Conservation (phyloP, 2,888 invertebrate genomes). For the Timema podura region DNA sequence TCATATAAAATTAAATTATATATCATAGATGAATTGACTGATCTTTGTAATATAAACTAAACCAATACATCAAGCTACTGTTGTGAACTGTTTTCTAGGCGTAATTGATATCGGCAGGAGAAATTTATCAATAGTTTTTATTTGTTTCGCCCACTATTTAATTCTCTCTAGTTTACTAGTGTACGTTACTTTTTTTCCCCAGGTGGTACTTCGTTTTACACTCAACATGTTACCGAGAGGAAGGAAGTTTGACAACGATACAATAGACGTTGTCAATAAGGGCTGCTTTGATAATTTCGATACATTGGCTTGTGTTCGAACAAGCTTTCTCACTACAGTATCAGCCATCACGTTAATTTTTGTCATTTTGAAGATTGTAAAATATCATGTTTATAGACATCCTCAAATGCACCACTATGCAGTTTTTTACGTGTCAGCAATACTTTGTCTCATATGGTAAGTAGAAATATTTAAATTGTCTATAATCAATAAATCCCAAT, state of each 20-base stretch:
- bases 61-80: too few relatives aligned
- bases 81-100: too few relatives aligned
- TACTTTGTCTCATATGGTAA: conserved; percentile 49
- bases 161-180: too few relatives aligned
- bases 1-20: too few relatives aligned
- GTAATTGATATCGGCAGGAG: too few relatives aligned
- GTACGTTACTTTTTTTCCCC: too few relatives aligned
- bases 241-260: conserved; percentile 42
- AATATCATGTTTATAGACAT: conserved; percentile 47
- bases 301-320: conserved; percentile 47
- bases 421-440: conserved; percentile 49
- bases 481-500: too few relatives aligned
- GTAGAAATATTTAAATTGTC: conserved; percentile 24
- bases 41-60: too few relatives aligned
- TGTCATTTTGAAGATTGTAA: conserved; percentile 43
- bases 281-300: conserved; percentile 47
- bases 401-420: conserved; percentile 49
- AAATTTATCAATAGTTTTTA: too few relatives aligned
- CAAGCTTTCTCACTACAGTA: conserved; percentile 44
- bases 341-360: conserved; percentile 44
- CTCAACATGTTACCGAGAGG: conserved; percentile 34
- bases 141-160: too few relatives aligned
- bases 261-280: conserved; percentile 46
- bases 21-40: too few relatives aligned
- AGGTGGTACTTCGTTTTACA: neutral